Evolutionary conservation across 2,113 vertebrate genomes (phyloP).

Genomic region (Xenopus laevis): DNA sequence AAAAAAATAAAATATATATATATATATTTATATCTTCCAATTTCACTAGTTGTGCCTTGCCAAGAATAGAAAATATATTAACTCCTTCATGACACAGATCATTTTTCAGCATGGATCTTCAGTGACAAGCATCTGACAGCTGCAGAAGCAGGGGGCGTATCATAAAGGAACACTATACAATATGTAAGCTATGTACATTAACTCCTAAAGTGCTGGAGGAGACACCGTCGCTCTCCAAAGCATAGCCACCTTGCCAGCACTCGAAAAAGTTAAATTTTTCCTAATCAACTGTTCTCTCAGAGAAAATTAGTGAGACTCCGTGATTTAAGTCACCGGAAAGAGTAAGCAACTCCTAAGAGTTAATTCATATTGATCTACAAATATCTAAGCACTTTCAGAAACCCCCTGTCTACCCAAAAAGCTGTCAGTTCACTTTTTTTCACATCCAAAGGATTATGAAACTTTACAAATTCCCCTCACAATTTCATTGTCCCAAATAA

Average conservation of each 20-base stretch:
- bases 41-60: slow-evolving; percentile 60
- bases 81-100: slow-evolving; percentile 86
- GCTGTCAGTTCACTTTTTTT: slow-evolving; percentile 47
- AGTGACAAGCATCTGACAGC: too few relatives aligned
- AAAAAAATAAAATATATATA: background rate
- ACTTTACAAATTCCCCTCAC: slow-evolving; percentile 67
- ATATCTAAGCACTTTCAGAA: slow-evolving; percentile 92
- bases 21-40: slow-evolving; percentile 9
- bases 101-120: slow-evolving; percentile 57
- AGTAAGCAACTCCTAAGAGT: slow-evolving; percentile 99
- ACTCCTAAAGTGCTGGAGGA: slow-evolving; percentile 26
- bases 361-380: slow-evolving; percentile 97
- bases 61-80: slow-evolving; percentile 71
- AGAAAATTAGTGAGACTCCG: slow-evolving; percentile 99
- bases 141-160: slow-evolving; percentile 24
- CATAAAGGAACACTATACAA: slow-evolving; percentile 40
- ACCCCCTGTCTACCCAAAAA: slow-evolving; percentile 50
- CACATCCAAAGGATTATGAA: slow-evolving; percentile 67
- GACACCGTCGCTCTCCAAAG: background rate
- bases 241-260: slow-evolving; percentile 49
- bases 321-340: slow-evolving; percentile 97
- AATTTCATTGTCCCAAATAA: slow-evolving; percentile 72
- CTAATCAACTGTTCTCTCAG: slow-evolving; percentile 99
- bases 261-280: slow-evolving; percentile 52
- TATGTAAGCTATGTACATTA: slow-evolving; percentile 32